A percentile compares a stretch with the other conserved stretches of the same genome.
phyloP scores from a whole-genome alignment of 2,888 invertebrate species.

The Chironomus tentans region DNA sequence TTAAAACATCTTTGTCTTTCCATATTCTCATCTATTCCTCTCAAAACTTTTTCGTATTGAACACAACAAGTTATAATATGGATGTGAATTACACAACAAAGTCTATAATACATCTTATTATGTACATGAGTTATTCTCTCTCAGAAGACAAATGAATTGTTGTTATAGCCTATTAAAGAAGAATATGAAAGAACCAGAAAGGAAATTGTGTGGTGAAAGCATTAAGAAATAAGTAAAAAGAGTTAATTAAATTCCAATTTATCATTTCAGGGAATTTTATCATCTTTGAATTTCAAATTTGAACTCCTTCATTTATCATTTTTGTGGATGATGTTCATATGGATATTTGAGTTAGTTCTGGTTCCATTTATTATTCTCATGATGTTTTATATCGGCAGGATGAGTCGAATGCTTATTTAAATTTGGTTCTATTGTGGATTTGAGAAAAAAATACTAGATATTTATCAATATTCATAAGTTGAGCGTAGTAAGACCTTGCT shows the following conservation, averaged over 20 bases:
- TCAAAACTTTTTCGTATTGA: not conserved
- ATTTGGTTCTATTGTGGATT: no score
- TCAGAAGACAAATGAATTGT: not conserved
- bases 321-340: no score
- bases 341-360: no score
- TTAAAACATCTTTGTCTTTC: not conserved
- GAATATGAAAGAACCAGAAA: not conserved
- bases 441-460: no score
- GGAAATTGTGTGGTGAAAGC: not conserved
- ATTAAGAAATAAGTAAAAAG: not conserved
- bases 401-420: no score
- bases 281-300: not conserved
- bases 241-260: constrained; percentile 25
- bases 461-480: no score
- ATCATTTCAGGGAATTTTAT: constrained; percentile 13
- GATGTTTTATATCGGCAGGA: no score
- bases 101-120: not conserved
- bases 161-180: no score
- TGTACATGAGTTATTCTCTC: no score
- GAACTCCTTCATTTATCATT: no score
- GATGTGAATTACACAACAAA: not conserved
- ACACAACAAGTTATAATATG: not conserved
- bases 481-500: no score
- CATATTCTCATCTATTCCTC: not conserved
- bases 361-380: no score